These are phyloP conservation scores for Nemurella pictetii DNA, from an alignment of 2,888 invertebrate genomes.

Conservation along the genomic window DNA sequence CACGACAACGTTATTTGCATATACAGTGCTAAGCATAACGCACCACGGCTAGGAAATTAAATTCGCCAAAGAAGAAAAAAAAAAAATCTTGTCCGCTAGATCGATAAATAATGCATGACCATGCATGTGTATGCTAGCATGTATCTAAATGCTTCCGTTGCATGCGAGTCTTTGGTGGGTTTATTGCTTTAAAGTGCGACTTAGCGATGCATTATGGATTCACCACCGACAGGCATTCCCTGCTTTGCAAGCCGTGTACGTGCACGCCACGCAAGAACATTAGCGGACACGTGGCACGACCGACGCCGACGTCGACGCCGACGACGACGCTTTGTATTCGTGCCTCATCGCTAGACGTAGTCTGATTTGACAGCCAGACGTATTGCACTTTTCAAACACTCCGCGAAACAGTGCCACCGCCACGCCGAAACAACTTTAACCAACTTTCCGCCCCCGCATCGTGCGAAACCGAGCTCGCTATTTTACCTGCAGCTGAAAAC, in stretches of 20 bases:
- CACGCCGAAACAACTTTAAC: neutral
- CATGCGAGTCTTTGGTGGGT: neutral
- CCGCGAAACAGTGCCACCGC: neutral
- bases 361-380: neutral
- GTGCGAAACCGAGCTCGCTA: neutral
- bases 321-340: neutral
- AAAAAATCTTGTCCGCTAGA: neutral
- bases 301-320: neutral
- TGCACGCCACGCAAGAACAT: neutral
- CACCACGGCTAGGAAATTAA: neutral
- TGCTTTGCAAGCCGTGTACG: neutral
- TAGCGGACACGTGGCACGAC: neutral
- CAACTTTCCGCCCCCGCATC: neutral
- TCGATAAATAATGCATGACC: neutral
- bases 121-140: neutral
- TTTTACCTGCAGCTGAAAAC: slow-evolving; percentile 11
- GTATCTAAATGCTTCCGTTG: neutral
- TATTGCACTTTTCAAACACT: neutral
- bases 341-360: neutral
- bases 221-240: neutral
- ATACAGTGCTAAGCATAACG: neutral
- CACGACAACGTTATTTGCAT: neutral
- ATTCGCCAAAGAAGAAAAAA: neutral
- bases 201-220: neutral
- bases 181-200: neutral